These are phyloP conservation scores for Sander vitreus DNA, from an alignment of 2,113 vertebrate species.

Conservation along the genomic window DNA sequence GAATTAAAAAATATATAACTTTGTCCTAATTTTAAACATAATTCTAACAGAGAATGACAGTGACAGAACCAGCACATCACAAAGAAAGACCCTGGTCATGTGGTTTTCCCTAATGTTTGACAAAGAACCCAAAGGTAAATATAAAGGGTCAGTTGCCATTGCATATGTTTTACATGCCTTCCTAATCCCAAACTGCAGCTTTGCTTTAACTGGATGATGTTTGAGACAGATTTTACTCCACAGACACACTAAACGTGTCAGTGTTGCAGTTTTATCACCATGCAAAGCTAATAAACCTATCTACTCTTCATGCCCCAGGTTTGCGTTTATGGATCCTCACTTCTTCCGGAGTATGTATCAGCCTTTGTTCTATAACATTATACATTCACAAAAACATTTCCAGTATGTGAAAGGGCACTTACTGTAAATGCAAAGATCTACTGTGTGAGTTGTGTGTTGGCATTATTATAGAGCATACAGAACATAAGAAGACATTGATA, in stretches of 20 bases:
- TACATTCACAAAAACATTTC: conserved; percentile 22
- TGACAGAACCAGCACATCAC: conserved; percentile 12
- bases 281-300: conserved; percentile 28
- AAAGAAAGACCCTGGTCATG: not conserved
- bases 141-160: conserved; percentile 16
- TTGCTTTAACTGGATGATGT: conserved; percentile 7
- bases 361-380: conserved; percentile 38
- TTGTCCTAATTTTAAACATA: not conserved
- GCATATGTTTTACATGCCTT: conserved; percentile 39
- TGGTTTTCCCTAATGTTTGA: not conserved
- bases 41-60: not conserved
- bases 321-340: conserved; percentile 22
- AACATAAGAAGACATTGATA: conserved; percentile 33
- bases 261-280: conserved; percentile 31
- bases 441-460: conserved; percentile 7
- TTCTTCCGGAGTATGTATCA: conserved; percentile 29
- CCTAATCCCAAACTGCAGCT: conserved; percentile 21
- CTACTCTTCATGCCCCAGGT: conserved; percentile 19
- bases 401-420: conserved; percentile 5
- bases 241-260: conserved; percentile 50
- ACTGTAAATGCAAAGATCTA: not conserved
- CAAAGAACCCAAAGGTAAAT: not conserved
- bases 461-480: conserved; percentile 14
- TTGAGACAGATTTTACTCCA: conserved; percentile 9
- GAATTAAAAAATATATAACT: not conserved